Evolutionary conservation across 2,113 vertebrate genomes (phyloP).

Genomic region (Ophthalmolycus amberensis): DNA sequence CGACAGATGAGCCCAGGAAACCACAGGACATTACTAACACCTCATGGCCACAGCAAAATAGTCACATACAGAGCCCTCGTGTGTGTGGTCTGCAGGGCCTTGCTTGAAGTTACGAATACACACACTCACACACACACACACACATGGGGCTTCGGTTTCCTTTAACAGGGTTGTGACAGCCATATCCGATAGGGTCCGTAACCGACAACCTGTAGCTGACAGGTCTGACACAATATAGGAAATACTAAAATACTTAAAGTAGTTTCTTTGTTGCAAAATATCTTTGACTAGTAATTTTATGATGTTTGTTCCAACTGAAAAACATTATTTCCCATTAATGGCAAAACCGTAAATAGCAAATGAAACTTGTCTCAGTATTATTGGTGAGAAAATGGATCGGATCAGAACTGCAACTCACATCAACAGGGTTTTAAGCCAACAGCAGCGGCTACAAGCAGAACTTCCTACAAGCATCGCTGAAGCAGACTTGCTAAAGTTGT

Average conservation of each 20-base stretch:
- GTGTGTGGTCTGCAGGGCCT: not conserved
- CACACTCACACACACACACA: no score
- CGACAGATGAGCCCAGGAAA: constrained; percentile 3
- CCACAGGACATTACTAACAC: not conserved
- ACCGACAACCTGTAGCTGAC: not conserved
- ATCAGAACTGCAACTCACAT: not conserved
- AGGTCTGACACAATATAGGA: not conserved
- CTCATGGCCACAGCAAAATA: not conserved
- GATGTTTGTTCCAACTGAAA: not conserved
- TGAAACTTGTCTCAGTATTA: not conserved
- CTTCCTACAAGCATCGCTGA: not conserved
- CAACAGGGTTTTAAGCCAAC: not conserved
- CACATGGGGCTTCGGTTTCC: not conserved
- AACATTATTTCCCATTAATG: not conserved
- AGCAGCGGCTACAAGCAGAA: not conserved
- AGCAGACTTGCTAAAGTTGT: not conserved
- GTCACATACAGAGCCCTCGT: not conserved
- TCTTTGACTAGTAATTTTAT: no score
- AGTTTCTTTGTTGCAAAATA: not conserved
- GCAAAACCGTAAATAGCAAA: not conserved
- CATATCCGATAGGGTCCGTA: no score
- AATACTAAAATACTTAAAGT: not conserved
- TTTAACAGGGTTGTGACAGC: not conserved
- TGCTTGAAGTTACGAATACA: not conserved
- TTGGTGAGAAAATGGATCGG: not conserved